Percentiles rank a stretch among this genome's conserved stretches.
Conservation (phyloP, 2,888 invertebrate genomes). For the Drosophila mettleri region DNA sequence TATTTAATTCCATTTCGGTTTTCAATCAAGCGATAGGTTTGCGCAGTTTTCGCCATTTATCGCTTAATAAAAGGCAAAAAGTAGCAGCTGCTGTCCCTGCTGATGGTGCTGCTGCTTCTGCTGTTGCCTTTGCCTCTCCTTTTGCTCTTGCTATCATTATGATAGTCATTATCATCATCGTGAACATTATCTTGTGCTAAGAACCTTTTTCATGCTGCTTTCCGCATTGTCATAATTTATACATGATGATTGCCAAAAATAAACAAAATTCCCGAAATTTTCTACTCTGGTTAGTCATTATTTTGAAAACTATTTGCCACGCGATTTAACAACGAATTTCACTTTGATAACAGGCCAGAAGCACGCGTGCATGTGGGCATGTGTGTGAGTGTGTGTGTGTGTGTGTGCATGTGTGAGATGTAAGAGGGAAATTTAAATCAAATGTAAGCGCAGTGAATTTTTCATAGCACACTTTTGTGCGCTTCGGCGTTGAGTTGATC, state of each 20-base stretch:
- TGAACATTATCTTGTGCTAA: slow-evolving; percentile 21
- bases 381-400: slow-evolving; percentile 10
- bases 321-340: slow-evolving; percentile 71
- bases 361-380: slow-evolving; percentile 23
- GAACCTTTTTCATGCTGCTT: slow-evolving; percentile 31
- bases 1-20: slow-evolving; percentile 78
- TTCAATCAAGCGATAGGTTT: slow-evolving; percentile 77
- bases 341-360: slow-evolving; percentile 68
- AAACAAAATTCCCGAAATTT: slow-evolving; percentile 39
- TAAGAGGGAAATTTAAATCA: slow-evolving; percentile 73
- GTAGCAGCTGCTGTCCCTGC: slow-evolving; percentile 41
- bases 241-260: slow-evolving; percentile 63
- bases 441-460: slow-evolving; percentile 70
- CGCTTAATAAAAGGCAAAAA: slow-evolving; percentile 54
- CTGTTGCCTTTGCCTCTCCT: background rate
- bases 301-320: slow-evolving; percentile 74
- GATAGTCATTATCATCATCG: slow-evolving; percentile 16
- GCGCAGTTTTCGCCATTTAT: slow-evolving; percentile 55
- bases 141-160: slow-evolving; percentile 1
- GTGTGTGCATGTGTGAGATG: slow-evolving; percentile 29
- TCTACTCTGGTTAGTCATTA: slow-evolving; percentile 35
- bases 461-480: slow-evolving; percentile 63
- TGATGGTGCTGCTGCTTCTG: background rate
- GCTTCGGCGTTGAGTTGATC: slow-evolving; percentile 16
- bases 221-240: slow-evolving; percentile 52